phyloP scores from a whole-genome alignment of 2,888 invertebrate genomes.

The Tipula vernalis region DNA sequence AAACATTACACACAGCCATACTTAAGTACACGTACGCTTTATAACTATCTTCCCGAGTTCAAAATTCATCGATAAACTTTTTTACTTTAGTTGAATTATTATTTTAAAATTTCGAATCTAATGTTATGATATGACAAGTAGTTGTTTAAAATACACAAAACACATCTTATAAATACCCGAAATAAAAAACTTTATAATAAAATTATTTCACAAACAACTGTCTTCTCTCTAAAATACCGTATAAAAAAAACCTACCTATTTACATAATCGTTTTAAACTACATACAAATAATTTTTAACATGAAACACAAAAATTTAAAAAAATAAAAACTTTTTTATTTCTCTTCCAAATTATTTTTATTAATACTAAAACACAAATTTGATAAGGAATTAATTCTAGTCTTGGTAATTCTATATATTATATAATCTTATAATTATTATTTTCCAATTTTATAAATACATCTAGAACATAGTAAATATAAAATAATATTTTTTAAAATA shows the following conservation, averaged over 20 bases:
- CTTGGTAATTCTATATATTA: neutral
- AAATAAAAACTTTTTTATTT: neutral
- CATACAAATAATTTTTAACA: neutral
- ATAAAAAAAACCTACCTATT: neutral
- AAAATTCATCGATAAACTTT: neutral
- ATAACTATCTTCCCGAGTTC: neutral
- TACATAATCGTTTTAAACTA: neutral
- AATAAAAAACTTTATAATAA: neutral
- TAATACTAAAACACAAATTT: neutral
- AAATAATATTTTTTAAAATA: neutral
- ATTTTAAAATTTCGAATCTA: neutral
- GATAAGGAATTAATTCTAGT: neutral
- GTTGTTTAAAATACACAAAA: neutral
- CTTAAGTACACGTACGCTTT: neutral
- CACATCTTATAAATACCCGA: neutral
- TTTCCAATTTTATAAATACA: neutral
- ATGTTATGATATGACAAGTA: neutral
- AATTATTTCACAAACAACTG: neutral
- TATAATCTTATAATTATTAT: constrained; percentile 1
- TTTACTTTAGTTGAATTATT: neutral
- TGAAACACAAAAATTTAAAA: neutral
- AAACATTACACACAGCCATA: neutral
- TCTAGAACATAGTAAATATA: neutral
- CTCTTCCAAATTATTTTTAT: neutral
- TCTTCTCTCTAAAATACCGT: neutral